phyloP scores from a whole-genome alignment of 2,113 vertebrate genomes.

The Pica pica region DNA sequence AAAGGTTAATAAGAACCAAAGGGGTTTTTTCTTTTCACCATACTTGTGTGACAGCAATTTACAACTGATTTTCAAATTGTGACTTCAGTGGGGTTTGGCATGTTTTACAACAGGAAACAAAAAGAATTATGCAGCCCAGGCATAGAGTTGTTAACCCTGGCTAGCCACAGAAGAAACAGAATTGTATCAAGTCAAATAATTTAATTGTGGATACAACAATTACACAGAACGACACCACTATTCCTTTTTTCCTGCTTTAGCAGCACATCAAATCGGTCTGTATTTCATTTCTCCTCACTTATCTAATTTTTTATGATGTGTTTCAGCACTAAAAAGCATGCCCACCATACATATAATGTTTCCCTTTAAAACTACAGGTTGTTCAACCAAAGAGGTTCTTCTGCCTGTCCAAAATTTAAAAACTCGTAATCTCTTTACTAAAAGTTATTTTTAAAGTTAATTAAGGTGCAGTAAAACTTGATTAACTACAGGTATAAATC shows the following conservation, averaged over 20 bases:
- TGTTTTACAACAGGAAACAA: neutral
- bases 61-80: neutral
- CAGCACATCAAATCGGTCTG: neutral
- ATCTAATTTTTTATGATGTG: neutral
- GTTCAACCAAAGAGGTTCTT: neutral
- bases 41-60: neutral
- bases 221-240: neutral
- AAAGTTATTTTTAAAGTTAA: conserved; percentile 7
- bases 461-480: neutral
- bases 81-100: neutral
- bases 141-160: neutral
- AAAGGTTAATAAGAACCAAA: neutral
- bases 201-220: neutral
- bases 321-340: neutral
- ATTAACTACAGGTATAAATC: conserved; percentile 5
- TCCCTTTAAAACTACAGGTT: neutral
- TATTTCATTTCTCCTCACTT: neutral
- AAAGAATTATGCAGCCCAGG: neutral
- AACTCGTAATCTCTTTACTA: neutral
- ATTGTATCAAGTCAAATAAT: neutral
- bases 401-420: neutral
- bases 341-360: neutral
- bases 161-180: neutral
- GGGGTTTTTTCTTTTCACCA: neutral
- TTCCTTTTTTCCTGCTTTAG: neutral